These are phyloP conservation scores for Salvator merianae DNA, from an alignment of 2,113 vertebrate genomes.

Conservation along the genomic window DNA sequence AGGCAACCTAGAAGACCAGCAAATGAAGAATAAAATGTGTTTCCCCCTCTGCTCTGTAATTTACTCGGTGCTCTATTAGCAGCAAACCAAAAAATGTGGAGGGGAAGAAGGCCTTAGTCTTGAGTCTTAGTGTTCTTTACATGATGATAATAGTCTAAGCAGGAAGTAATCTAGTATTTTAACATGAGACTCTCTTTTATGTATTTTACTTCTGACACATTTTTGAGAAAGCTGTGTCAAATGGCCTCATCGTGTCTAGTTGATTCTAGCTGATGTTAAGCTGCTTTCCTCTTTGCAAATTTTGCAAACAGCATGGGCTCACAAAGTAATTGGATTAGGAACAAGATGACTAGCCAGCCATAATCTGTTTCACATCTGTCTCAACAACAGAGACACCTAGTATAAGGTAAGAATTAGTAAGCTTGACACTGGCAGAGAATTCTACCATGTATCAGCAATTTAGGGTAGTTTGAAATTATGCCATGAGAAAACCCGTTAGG, in stretches of 20 bases:
- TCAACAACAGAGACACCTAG: not conserved
- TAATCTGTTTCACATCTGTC: not conserved
- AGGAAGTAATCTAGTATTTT: not conserved
- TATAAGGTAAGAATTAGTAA: too few species aligned
- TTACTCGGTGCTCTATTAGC: not conserved
- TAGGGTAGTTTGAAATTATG: not conserved
- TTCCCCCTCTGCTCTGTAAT: not conserved
- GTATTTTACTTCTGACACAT: not conserved
- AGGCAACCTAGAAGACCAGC: not conserved
- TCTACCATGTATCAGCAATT: not conserved
- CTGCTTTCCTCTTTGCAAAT: not conserved
- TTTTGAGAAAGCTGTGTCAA: not conserved
- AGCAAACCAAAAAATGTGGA: not conserved
- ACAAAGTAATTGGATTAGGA: not conserved
- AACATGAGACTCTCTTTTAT: not conserved
- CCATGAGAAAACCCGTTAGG: not conserved
- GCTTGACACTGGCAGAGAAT: not conserved
- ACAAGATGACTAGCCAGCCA: not conserved
- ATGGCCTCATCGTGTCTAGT: not conserved
- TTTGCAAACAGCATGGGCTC: not conserved
- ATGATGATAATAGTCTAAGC: not conserved
- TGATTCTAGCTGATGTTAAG: not conserved
- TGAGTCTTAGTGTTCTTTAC: not conserved
- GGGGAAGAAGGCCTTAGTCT: too few species aligned
- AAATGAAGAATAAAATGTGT: not conserved